Base-by-base conservation (phyloP, 2,113 vertebrate species). In the Pavo muticus region DNA sequence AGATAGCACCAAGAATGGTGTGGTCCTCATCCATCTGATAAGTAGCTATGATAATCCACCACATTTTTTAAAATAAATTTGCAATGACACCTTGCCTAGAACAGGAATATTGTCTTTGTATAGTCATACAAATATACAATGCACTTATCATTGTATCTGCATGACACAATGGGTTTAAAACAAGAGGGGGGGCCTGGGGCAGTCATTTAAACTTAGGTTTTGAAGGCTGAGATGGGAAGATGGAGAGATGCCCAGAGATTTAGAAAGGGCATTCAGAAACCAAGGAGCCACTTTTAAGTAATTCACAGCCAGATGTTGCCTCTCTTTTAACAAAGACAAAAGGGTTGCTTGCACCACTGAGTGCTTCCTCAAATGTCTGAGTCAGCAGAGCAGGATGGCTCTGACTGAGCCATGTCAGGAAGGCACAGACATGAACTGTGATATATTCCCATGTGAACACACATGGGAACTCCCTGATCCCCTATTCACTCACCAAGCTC, bases 141-240 rank as follows among this genome's bases (percentile, higher is more conserved):
- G 54, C 1, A 2, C 14, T 94, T 91, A 82, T 87, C 39, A 4
- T 56, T 77, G 47, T 81, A 61, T 63, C 59, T 84, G 67, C 40
- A 44, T 83, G 87, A 52, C 44, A 61, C 61, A 87, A 91, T 30
- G 47, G 67, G 6, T 76, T 96, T 94, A 37, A 95, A 89, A 91
- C 25, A 81, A 84, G 52, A 95, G 61, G 27, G 65, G 63, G 6
- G n/a, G 63, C 68, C 83, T 52, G n/a, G 11, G 67, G 48, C 59
- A 91, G 54, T 85, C 65, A 73, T 77, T 92, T 77, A 61, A 94
- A 85, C 27, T 84, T 67, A 67, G 24, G 6, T 48, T 87, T 77
- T 45, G 84, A 80, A 92, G 64, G 60, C 72, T 96, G 69, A 88
- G 69, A 37, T 32, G 21, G 65, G 19, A 50, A 14, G 10, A 59